Evolutionary conservation across 2,113 vertebrate species (phyloP).

Genomic region (Sapayoa aenigma): DNA sequence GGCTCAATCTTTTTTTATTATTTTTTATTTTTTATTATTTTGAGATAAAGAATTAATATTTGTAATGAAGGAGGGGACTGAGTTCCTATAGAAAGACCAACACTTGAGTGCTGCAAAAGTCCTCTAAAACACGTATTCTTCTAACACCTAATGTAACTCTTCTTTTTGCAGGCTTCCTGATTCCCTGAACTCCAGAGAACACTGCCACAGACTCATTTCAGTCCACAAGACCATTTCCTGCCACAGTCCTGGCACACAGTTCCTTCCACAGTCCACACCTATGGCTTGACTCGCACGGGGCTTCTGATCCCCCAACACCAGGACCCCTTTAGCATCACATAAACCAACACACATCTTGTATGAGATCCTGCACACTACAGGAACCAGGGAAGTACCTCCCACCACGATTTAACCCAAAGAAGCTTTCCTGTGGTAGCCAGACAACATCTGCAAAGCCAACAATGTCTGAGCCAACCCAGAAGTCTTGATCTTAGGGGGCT

Average conservation of each 20-base stretch:
- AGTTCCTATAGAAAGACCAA: background rate
- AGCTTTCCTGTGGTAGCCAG: background rate
- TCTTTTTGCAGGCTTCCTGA: background rate
- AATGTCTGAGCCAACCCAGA: background rate
- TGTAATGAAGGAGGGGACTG: background rate
- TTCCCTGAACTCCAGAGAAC: background rate
- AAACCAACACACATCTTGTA: background rate
- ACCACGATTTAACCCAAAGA: background rate
- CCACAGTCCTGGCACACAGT: background rate
- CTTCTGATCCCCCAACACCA: background rate
- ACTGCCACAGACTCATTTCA: background rate
- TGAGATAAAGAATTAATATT: background rate
- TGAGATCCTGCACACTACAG: background rate
- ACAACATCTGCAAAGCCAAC: background rate
- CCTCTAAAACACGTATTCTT: background rate
- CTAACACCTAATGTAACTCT: background rate
- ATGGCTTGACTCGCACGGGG: background rate
- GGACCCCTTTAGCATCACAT: background rate
- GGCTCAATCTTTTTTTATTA: background rate
- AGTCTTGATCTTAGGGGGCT: background rate
- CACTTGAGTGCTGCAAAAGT: background rate
- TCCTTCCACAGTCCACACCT: background rate
- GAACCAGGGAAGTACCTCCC: background rate
- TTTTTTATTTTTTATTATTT: background rate
- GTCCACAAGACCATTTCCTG: background rate